Conservation (phyloP, 1,140 invertebrate species). For the Physella acuta region DNA sequence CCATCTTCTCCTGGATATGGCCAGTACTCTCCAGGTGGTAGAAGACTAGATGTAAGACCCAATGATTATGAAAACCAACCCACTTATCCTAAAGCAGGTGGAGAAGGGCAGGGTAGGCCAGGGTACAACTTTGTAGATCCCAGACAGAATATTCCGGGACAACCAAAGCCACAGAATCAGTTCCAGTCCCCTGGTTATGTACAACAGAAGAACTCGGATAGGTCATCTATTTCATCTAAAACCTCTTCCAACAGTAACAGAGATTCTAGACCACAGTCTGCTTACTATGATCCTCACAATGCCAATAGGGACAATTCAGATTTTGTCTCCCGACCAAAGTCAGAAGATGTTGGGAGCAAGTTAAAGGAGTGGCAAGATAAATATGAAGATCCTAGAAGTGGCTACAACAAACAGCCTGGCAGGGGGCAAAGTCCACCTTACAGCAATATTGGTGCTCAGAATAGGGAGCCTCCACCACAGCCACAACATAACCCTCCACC, state of each 20-base stretch:
- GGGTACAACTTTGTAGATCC: conserved; percentile 23
- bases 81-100: conserved; percentile 7
- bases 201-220: conserved; percentile 27
- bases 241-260: conserved; percentile 37
- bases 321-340: conserved; percentile 37
- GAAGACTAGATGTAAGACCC: conserved; percentile 31
- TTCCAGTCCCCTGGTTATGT: conserved; percentile 18
- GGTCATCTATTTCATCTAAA: conserved; percentile 36
- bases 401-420: conserved; percentile 29
- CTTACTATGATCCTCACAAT: conserved; percentile 40
- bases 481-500: conserved; percentile 14
- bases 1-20: conserved; percentile 33
- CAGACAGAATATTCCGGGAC: conserved; percentile 9
- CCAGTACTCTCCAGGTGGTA: conserved; percentile 38
- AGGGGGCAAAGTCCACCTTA: conserved; percentile 34
- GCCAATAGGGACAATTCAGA: conserved; percentile 27
- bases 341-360: conserved; percentile 47
- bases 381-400: conserved; percentile 23
- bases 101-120: background rate
- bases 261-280: conserved; percentile 48
- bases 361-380: conserved; percentile 46
- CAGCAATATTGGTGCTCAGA: conserved; percentile 25
- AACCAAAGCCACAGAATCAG: conserved; percentile 13
- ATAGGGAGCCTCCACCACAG: conserved; percentile 16
- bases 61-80: conserved; percentile 52